Evolutionary conservation across 1,140 invertebrate genomes (phyloP).

Genomic region (Drosophila parabipectinata): DNA sequence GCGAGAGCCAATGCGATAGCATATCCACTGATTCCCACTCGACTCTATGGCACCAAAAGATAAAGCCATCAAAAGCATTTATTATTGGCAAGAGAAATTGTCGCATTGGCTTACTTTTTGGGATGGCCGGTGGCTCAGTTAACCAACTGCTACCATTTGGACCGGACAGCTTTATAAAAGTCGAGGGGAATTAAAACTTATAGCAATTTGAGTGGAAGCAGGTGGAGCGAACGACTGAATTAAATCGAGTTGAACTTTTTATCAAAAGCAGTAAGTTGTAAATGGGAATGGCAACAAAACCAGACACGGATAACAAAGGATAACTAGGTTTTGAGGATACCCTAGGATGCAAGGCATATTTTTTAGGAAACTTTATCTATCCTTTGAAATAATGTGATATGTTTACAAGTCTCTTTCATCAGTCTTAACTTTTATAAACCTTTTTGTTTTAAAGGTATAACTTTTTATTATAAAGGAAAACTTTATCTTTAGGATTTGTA

Average conservation of each 20-base stretch:
- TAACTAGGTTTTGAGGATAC: not conserved
- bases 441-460: too few relatives aligned
- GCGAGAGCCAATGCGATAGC: conserved; percentile 17
- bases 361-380: not conserved
- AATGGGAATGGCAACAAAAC: conserved; percentile 32
- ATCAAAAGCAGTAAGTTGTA: conserved; percentile 42
- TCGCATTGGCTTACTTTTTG: conserved; percentile 5
- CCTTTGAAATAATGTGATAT: not conserved
- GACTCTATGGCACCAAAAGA: conserved; percentile 33
- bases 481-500: too few relatives aligned
- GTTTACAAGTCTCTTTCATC: too few relatives aligned
- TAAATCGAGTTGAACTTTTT: conserved; percentile 40
- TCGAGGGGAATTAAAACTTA: conserved; percentile 6
- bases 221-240: conserved; percentile 30
- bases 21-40: conserved; percentile 46
- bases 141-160: conserved; percentile 29
- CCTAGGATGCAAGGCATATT: not conserved
- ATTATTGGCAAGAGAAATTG: conserved; percentile 26
- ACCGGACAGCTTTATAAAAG: conserved; percentile 41
- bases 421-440: too few relatives aligned
- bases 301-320: conserved; percentile 32
- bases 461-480: too few relatives aligned
- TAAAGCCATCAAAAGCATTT: conserved; percentile 43
- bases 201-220: conserved; percentile 33
- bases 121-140: conserved; percentile 22